These are phyloP conservation scores for Erynnis tages DNA, from an alignment of 2,888 invertebrate species.

Conservation along the genomic window DNA sequence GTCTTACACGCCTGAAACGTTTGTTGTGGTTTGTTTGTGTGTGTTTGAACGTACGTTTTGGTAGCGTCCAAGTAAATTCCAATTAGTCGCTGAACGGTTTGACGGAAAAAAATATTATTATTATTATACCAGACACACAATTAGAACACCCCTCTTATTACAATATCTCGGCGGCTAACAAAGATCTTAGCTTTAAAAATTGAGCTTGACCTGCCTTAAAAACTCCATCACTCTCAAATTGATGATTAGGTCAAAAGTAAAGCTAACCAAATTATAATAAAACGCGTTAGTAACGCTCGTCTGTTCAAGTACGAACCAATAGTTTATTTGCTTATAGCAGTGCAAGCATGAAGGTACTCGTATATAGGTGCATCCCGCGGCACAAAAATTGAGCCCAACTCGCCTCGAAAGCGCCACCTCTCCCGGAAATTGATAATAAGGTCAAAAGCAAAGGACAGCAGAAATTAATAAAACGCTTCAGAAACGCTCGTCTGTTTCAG, in stretches of 20 bases:
- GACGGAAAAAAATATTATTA: no score
- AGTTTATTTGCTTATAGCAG: conserved; percentile 66
- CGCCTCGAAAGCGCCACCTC: neutral
- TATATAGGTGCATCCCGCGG: conserved; percentile 66
- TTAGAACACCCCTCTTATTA: no score
- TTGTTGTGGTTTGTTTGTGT: no score
- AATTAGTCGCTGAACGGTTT: no score
- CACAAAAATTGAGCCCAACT: no score
- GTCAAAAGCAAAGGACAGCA: neutral
- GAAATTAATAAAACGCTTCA: no score
- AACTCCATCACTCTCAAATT: neutral
- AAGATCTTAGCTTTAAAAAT: no score
- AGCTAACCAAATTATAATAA: no score
- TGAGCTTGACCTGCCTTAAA: neutral
- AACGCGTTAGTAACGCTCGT: conserved; percentile 40
- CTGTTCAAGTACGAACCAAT: conserved; percentile 45
- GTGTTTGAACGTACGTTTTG: no score
- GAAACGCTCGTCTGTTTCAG: conserved; percentile 37
- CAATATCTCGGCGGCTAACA: no score
- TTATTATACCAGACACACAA: no score
- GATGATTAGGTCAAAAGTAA: neutral
- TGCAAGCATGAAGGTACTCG: conserved; percentile 60
- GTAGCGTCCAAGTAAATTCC: no score
- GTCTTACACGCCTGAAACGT: conserved; percentile 30
- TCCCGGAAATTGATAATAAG: neutral